Evolutionary conservation across 2,113 vertebrate genomes (phyloP), one percentile per base, ranked within the genome.

Genomic region (Hippocampus zosterae): DNA sequence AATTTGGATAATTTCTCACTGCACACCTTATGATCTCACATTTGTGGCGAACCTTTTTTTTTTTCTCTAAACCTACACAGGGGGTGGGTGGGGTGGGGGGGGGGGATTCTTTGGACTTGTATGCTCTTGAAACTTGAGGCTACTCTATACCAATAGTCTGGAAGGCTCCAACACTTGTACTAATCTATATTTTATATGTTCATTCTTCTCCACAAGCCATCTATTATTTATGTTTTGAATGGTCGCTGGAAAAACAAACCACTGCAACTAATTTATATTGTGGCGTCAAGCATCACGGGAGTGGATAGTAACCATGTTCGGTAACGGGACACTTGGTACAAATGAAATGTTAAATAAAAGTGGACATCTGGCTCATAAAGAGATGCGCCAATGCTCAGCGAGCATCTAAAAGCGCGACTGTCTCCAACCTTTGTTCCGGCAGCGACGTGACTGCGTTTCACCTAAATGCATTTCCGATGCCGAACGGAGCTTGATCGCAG

Each of bases 131-230:
- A 57, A 63, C 55, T 48, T 62, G 33, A 37, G 9, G 25, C 37
- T 63, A 3, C 6, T 10, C 59, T 9, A 12, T 13, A 27, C 21
- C 25, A 44, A 33, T 50, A 18, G 50, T 60, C 33, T 21, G 70
- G 33, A 75, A 9, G 68, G 2, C 37, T 76, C 3, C 65, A 50
- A 65, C 21, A 60, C 65, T 59, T 25, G 21, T 5, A 42, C 41
- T 42, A 44, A 69, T 63, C 23, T 66, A 67, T 73, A 68, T 69
- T 74, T 78, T 40, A 79, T 73, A 27, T 4, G 50, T 75, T 48
- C 4, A 50, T 46, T 78, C 56, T 29, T 33, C 18, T 3, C 52
- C 16, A 69, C 13, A 66, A 52, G 27, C 3, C 25, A 67, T 78
- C 16, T 69, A 48, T 78, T 62, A 75, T 67, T 76, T 13, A 76